phyloP scores from a whole-genome alignment of 2,797 vertebrate species.

The Phrynocephalus forsythii region DNA sequence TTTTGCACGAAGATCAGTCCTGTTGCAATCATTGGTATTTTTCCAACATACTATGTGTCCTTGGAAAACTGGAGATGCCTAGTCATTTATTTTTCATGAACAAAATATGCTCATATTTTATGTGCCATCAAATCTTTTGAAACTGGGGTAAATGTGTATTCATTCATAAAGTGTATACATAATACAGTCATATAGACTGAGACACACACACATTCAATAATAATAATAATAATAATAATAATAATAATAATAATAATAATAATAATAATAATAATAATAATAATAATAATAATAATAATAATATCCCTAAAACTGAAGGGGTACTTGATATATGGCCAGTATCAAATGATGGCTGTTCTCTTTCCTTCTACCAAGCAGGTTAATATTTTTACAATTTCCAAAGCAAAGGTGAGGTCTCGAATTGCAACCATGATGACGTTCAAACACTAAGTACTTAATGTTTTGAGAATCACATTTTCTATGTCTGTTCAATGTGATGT shows the following conservation, averaged over 20 bases:
- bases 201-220: neutral
- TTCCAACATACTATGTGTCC: neutral
- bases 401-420: neutral
- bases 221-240: neutral
- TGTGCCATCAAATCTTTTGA: neutral
- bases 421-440: neutral
- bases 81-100: neutral
- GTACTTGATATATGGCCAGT: neutral
- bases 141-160: neutral
- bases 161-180: neutral
- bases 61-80: neutral
- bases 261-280: too few relatives aligned
- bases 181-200: neutral
- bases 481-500: constrained; percentile 1
- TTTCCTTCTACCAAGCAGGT: neutral
- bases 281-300: too few relatives aligned
- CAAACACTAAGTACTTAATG: neutral
- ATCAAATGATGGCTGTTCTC: neutral
- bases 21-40: neutral
- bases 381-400: neutral
- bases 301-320: neutral
- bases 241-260: too few relatives aligned
- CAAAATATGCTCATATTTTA: neutral
- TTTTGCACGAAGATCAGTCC: neutral
- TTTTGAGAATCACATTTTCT: constrained; percentile 11